Conservation (phyloP, 1,140 invertebrate species). For the Forficula auricularia region DNA sequence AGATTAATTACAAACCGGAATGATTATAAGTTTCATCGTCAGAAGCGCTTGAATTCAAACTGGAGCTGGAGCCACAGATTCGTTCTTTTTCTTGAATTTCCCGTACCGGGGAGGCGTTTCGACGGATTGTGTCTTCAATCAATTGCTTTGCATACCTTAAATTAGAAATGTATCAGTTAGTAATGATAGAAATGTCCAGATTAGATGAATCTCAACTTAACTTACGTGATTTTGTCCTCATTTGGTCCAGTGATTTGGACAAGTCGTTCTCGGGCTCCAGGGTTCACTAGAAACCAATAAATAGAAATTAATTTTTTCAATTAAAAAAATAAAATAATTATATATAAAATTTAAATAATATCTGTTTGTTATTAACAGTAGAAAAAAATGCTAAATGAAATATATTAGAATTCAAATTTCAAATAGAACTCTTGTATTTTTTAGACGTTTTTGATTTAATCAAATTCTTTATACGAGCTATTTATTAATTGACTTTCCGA, state of each 20-base stretch:
- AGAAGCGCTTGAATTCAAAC: constrained; percentile 53
- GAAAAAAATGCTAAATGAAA: no score
- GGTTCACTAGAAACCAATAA: constrained; percentile 51
- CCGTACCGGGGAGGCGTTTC: constrained; percentile 76
- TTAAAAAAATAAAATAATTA: not conserved
- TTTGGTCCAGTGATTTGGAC: constrained; percentile 82
- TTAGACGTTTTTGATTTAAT: no score
- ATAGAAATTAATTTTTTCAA: not conserved
- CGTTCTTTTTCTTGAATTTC: constrained; percentile 28
- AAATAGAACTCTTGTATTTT: no score
- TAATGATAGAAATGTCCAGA: not conserved
- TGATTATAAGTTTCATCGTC: constrained; percentile 38
- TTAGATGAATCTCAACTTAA: constrained; percentile 12
- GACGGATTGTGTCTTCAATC: constrained; percentile 79
- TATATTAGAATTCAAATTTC: no score
- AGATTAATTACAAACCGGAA: not conserved
- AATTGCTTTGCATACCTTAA: constrained; percentile 69
- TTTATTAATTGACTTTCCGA: no score
- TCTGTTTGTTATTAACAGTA: no score
- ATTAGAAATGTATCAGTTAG: constrained; percentile 12
- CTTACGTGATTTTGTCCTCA: constrained; percentile 80
- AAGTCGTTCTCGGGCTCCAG: constrained; percentile 76
- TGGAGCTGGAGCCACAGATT: constrained; percentile 43
- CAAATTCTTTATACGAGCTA: no score
- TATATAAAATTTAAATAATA: no score